Base-by-base conservation (phyloP, 2,888 invertebrate species). In the Parthenolecanium corni region DNA sequence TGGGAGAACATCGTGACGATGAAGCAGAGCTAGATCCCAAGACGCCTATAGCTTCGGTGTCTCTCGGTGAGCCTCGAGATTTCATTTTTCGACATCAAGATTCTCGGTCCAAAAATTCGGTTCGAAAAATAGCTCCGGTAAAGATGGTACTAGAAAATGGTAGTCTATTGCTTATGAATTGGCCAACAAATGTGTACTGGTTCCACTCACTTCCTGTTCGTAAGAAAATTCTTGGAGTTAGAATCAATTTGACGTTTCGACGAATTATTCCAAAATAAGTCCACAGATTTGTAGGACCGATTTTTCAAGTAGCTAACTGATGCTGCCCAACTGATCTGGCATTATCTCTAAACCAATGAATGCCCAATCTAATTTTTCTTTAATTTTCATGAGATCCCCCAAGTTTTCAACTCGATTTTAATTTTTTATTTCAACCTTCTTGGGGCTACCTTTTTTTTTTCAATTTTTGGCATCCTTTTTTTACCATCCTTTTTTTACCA, bases 1-100 rank as follows among this genome's bases (percentile, higher is more conserved):
- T 85, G 73, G 83, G 85, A 11, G 83, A 84, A 69, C 85, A 85
- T 69, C 76, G 81, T 70, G 85, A 85, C 70, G 82, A 82, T 69
- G 85, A 86, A 73, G 77, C 77, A 12, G 84, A 84, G 66, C 73
- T 85, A 64, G 82, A 81, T 68, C 75, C 74, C 9, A 72, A 72
- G 2, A 76, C 75, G 51, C 82, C 85, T 0, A 85, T 85, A 67
- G 84, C 83, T 2, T 85, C 85, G 0, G 71, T 85, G 21, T 82
- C 83, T 5, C 73, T 85, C 12, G 85, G 85, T 0, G 80, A 82
- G 71, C 72, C 77, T 57, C 75, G 85, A 68, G 78, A 80, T 47
- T 85, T 85, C 71, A 74, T 84, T 9, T 75, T 85, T 38, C 80
- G 78, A 70, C 84, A 84, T 68, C 76, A 74, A 66, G 79, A 81